phyloP scores from a whole-genome alignment of 2,888 invertebrate species.

The Antheraea assamensis region DNA sequence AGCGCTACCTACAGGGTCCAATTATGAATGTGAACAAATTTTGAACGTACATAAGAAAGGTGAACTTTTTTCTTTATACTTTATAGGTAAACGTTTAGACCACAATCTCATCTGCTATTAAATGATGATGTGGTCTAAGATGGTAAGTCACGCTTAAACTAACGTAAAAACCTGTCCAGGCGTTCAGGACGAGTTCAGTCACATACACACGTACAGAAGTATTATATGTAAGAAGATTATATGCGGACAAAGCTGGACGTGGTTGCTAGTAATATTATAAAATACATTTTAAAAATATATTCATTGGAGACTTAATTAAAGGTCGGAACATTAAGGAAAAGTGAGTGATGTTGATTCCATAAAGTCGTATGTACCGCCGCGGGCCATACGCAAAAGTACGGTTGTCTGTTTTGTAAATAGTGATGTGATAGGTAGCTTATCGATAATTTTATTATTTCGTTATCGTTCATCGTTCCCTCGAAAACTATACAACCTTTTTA shows the following conservation, averaged over 20 bases:
- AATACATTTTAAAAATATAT: neutral
- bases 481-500: neutral
- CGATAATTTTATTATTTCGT: slow-evolving; percentile 12
- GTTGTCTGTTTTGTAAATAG: slow-evolving; percentile 13
- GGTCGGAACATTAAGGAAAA: neutral
- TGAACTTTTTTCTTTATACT: no score
- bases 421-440: slow-evolving; percentile 19
- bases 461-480: neutral
- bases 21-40: no score
- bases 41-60: no score
- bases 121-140: no score
- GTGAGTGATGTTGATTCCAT: slow-evolving; percentile 1
- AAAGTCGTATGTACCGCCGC: slow-evolving; percentile 26
- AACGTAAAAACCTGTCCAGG: no score
- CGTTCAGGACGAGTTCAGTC: no score
- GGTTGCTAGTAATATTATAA: neutral
- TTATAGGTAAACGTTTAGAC: no score
- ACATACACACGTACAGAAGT: no score
- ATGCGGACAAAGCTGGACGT: neutral
- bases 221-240: no score
- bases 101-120: no score
- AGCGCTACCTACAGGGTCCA: no score
- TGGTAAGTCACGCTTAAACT: no score
- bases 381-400: slow-evolving; percentile 25
- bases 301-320: neutral